These are phyloP conservation scores for Miltochrista miniata DNA, from an alignment of 2,888 invertebrate species.

Conservation along the genomic window DNA sequence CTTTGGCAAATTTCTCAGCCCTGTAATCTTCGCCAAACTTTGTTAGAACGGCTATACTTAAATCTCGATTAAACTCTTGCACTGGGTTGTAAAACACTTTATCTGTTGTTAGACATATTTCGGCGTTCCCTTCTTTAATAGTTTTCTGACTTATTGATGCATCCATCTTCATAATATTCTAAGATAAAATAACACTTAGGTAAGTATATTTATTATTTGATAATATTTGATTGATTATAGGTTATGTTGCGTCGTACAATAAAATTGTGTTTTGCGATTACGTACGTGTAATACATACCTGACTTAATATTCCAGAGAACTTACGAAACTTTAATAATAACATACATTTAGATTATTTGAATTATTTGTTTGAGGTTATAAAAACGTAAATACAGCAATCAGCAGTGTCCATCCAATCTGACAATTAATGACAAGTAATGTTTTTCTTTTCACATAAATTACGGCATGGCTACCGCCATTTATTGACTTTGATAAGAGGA, in stretches of 20 bases:
- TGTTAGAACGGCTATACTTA: slow-evolving; percentile 90
- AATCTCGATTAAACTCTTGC: slow-evolving; percentile 98
- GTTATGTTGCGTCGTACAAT: no score
- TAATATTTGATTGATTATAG: no score
- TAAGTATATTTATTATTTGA: background rate
- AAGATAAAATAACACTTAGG: slow-evolving; percentile 7
- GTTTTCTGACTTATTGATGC: slow-evolving; percentile 47
- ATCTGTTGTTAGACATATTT: slow-evolving; percentile 86
- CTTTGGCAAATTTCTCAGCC: slow-evolving; percentile 48
- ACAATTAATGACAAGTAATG: no score
- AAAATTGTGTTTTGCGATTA: no score
- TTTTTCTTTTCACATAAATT: no score
- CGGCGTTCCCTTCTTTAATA: slow-evolving; percentile 91
- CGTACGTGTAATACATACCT: slow-evolving; percentile 26
- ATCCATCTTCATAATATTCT: slow-evolving; percentile 61
- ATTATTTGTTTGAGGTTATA: no score
- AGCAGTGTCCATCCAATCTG: no score
- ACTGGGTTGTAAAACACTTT: slow-evolving; percentile 99
- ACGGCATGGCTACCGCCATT: no score
- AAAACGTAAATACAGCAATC: no score
- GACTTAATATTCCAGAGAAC: slow-evolving; percentile 12
- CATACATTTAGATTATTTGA: slow-evolving; percentile 14
- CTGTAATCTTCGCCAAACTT: slow-evolving; percentile 84
- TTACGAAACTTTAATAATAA: slow-evolving; percentile 17
- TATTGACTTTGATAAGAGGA: no score